These are phyloP conservation scores for Notodonta ziczac DNA, from an alignment of 2,888 invertebrate genomes.

Conservation along the genomic window DNA sequence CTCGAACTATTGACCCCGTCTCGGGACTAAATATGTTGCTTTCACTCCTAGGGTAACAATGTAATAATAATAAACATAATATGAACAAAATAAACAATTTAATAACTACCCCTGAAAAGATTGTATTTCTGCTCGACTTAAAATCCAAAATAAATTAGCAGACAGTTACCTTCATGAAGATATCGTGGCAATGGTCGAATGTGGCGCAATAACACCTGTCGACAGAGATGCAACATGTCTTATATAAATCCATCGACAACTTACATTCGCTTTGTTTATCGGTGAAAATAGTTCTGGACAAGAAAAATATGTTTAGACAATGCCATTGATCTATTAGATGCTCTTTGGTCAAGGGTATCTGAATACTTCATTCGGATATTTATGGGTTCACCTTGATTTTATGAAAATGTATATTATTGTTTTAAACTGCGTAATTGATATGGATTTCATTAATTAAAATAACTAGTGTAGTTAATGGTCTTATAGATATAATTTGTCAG, in stretches of 20 bases:
- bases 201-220: constrained; percentile 22
- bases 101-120: no score
- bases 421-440: background rate
- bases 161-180: background rate
- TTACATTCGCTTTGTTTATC: constrained; percentile 31
- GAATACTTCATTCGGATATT: constrained; percentile 24
- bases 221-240: constrained; percentile 25
- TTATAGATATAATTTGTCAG: no score
- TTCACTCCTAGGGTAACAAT: no score
- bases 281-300: constrained; percentile 32
- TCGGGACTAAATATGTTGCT: no score
- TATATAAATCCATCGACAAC: constrained; percentile 32
- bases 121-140: no score
- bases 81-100: no score
- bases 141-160: background rate
- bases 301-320: constrained; percentile 26
- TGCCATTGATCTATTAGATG: constrained; percentile 34
- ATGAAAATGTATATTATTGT: background rate
- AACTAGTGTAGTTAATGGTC: no score
- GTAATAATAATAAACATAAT: no score
- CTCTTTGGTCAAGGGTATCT: constrained; percentile 29
- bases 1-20: no score
- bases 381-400: constrained; percentile 6
- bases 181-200: constrained; percentile 25
- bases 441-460: background rate